Percentiles rank a stretch among this genome's conserved stretches.
phyloP scores from a whole-genome alignment of 2,888 invertebrate genomes.

The Eurytoma adleriae region DNA sequence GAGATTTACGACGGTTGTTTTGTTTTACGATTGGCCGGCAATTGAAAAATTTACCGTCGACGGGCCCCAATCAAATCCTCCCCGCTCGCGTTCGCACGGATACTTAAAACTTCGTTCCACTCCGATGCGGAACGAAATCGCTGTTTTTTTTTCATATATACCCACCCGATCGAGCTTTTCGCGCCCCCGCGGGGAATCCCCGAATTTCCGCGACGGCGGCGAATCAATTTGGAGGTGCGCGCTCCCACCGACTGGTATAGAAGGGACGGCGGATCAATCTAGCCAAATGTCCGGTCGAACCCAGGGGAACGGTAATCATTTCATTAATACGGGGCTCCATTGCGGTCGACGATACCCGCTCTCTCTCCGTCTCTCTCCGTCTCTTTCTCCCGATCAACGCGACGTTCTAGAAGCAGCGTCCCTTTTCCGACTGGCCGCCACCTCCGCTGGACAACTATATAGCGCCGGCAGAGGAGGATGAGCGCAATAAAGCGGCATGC shows the following conservation, averaged over 20 bases:
- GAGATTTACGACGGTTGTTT: background rate
- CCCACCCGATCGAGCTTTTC: constrained; percentile 7
- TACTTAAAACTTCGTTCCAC: too few relatives aligned
- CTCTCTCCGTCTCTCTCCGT: constrained; percentile 28
- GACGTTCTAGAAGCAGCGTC: constrained; percentile 34
- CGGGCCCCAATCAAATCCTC: too few relatives aligned
- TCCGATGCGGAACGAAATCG: constrained; percentile 34
- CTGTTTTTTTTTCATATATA: background rate
- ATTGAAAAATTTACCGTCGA: too few relatives aligned
- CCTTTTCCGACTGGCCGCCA: background rate
- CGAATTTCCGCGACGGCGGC: too few relatives aligned
- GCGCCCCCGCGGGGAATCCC: constrained; percentile 26
- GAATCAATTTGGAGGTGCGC: background rate
- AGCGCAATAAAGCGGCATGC: constrained; percentile 39
- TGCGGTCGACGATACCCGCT: constrained; percentile 31
- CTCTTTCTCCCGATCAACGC: constrained; percentile 35
- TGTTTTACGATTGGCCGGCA: background rate
- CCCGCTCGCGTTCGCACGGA: too few relatives aligned
- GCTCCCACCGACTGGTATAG: background rate
- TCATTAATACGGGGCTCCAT: constrained; percentile 57
- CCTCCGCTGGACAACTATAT: background rate
- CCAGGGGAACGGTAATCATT: constrained; percentile 67
- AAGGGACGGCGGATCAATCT: constrained; percentile 69
- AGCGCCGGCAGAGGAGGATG: constrained; percentile 21
- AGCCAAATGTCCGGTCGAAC: constrained; percentile 73